Percentiles rank a stretch among this genome's conserved stretches.
Evolutionary conservation across 2,113 vertebrate genomes (phyloP).

Genomic region (Phylloscopus trochiloides): DNA sequence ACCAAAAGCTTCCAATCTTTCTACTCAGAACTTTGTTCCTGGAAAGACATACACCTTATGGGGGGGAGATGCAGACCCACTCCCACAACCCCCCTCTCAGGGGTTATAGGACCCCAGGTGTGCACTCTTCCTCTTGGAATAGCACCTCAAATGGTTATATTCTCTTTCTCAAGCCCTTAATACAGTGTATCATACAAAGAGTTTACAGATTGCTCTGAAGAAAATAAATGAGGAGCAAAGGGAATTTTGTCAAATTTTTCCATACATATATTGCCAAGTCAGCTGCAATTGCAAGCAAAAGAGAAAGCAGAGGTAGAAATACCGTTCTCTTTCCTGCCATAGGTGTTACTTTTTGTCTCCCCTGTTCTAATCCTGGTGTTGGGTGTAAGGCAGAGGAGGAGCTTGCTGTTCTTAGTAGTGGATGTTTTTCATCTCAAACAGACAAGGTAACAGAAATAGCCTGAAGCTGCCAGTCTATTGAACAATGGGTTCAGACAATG

Average conservation of each 20-base stretch:
- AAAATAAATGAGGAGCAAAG: not conserved
- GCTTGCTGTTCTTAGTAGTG: not conserved
- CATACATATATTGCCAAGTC: not conserved
- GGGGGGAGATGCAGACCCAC: not conserved
- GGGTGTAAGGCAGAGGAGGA: rapidly evolving
- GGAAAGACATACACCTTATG: not conserved
- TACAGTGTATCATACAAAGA: not conserved
- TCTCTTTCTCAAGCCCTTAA: not conserved
- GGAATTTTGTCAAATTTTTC: not conserved
- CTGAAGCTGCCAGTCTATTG: not conserved
- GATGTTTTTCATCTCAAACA: not conserved
- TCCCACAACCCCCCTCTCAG: not conserved
- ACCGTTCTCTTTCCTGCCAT: not conserved
- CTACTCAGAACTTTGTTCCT: not conserved
- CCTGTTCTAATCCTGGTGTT: not conserved
- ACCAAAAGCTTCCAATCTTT: not conserved
- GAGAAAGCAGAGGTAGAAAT: not conserved
- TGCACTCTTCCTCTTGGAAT: not conserved
- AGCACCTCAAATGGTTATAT: not conserved
- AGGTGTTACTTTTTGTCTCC: not conserved
- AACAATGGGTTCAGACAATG: not conserved
- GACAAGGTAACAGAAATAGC: not conserved
- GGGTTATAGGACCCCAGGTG: not conserved
- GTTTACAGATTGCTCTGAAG: not conserved
- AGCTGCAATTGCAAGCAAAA: not conserved